Conservation (phyloP, 2,888 invertebrate genomes). For the Chorisops tibialis region DNA sequence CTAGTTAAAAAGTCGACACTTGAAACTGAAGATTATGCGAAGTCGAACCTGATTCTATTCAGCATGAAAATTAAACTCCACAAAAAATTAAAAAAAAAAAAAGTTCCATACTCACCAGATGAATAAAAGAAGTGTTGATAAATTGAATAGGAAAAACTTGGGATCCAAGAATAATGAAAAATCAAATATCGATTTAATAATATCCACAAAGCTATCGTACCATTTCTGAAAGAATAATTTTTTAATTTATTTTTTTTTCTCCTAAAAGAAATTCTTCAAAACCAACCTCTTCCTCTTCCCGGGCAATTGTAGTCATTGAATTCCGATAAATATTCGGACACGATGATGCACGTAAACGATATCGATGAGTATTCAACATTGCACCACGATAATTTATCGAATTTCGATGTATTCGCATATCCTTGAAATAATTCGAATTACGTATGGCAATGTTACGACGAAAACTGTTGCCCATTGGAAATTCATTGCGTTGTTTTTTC, state of each 20-base stretch:
- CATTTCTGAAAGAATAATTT: conserved; percentile 61
- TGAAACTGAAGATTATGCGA: no score
- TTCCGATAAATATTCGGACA: conserved; percentile 89
- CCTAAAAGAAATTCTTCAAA: conserved; percentile 6
- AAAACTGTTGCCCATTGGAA: conserved; percentile 41
- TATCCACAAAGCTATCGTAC: conserved; percentile 64
- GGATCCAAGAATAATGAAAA: conserved; percentile 73
- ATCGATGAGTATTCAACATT: conserved; percentile 76
- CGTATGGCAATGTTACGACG: conserved; percentile 47
- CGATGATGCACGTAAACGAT: conserved; percentile 78
- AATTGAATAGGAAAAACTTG: conserved; percentile 75
- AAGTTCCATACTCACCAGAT: conserved; percentile 88
- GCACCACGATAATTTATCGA: conserved; percentile 84
- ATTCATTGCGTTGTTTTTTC: conserved; percentile 8
- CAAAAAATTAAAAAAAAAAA: no score
- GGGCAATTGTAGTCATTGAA: conserved; percentile 81
- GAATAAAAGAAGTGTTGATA: conserved; percentile 85
- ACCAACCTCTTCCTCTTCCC: conserved; percentile 68
- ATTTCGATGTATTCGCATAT: conserved; percentile 68
- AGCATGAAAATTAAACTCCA: no score
- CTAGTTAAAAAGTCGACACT: no score
- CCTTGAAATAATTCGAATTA: conserved; percentile 66
- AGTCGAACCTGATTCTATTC: no score
- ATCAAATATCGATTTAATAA: conserved; percentile 72
- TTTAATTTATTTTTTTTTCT: conserved; percentile 23